phyloP scores from a whole-genome alignment of 2,113 vertebrate genomes.

The Callionymus lyra region DNA sequence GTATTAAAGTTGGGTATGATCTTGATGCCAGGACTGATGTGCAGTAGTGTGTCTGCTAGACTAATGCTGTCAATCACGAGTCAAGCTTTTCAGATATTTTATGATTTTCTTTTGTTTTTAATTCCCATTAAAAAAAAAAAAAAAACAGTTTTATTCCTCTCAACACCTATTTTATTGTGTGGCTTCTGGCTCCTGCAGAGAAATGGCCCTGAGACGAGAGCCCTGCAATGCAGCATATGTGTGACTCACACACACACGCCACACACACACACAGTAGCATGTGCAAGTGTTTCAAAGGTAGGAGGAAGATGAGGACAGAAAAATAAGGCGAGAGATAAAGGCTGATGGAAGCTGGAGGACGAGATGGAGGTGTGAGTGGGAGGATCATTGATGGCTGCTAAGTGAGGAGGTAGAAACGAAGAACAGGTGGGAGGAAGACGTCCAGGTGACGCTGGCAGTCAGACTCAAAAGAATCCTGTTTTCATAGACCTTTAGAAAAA shows the following conservation, averaged over 20 bases:
- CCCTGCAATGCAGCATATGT: constrained; percentile 68
- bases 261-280: constrained; percentile 11
- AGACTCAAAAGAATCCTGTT: too few species aligned
- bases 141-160: constrained; percentile 10
- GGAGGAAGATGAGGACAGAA: constrained; percentile 36
- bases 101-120: too few species aligned
- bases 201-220: constrained; percentile 47
- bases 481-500: too few species aligned
- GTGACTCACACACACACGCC: constrained; percentile 44
- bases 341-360: constrained; percentile 38
- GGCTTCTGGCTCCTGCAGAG: constrained; percentile 40
- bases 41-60: too few species aligned
- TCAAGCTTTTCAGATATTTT: too few species aligned
- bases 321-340: constrained; percentile 35
- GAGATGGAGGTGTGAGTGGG: constrained; percentile 32
- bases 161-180: constrained; percentile 10
- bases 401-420: constrained; percentile 37
- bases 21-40: too few species aligned
- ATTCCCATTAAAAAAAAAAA: not conserved
- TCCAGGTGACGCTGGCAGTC: constrained; percentile 10
- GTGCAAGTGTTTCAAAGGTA: constrained; percentile 45
- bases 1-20: too few species aligned
- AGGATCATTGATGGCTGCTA: constrained; percentile 28
- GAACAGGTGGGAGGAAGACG: constrained; percentile 40
- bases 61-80: too few species aligned